A percentile compares a stretch with the other conserved stretches of the same genome.
Evolutionary conservation across 2,797 vertebrate species (phyloP).

Genomic region (Margarornis squamiger): DNA sequence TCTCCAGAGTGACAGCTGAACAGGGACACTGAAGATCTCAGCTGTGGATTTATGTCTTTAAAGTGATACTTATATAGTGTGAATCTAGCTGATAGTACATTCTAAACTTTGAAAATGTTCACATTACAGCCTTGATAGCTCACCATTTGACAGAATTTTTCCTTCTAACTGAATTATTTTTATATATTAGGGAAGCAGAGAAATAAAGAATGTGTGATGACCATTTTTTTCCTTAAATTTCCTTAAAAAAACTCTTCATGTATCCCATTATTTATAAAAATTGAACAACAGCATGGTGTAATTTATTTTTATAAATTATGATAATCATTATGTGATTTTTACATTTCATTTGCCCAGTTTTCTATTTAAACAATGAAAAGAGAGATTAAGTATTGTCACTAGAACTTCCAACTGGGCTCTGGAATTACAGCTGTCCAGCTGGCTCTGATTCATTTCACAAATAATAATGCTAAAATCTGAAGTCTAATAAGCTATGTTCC

Average conservation of each 20-base stretch:
- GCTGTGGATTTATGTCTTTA: not conserved
- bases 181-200: not conserved
- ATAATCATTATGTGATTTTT: not conserved
- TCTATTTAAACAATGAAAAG: not conserved
- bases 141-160: not conserved
- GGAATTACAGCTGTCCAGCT: slow-evolving; percentile 2
- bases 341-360: not conserved
- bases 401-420: not conserved
- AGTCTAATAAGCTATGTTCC: not conserved
- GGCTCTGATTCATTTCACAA: not conserved
- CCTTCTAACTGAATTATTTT: not conserved
- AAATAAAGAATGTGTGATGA: not conserved
- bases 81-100: not conserved
- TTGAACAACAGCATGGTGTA: not conserved
- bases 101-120: not conserved
- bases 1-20: not conserved
- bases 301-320: not conserved
- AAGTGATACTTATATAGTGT: not conserved
- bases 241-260: not conserved
- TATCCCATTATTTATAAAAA: not conserved
- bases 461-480: not conserved
- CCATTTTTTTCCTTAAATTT: not conserved
- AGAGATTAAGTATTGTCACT: not conserved
- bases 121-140: not conserved
- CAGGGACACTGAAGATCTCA: not conserved